Evolutionary conservation across 2,888 invertebrate species (phyloP).

Genomic region (Oxytorus armatus): DNA sequence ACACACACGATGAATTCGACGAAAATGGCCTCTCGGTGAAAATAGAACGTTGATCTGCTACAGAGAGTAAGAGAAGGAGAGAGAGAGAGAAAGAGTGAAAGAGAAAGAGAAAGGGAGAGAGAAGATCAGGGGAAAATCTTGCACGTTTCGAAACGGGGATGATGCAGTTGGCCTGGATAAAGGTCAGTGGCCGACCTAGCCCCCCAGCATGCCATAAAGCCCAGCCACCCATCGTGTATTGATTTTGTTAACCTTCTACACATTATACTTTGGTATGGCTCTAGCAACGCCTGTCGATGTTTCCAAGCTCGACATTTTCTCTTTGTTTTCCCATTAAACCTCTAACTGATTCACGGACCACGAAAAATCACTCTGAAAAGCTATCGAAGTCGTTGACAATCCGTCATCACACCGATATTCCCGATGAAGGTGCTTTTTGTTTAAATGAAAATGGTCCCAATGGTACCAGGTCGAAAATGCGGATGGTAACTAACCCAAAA

Average conservation of each 20-base stretch:
- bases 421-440: too few relatives aligned
- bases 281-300: too few relatives aligned
- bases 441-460: too few relatives aligned
- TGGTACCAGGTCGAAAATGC: too few relatives aligned
- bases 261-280: constrained; percentile 39
- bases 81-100: background rate
- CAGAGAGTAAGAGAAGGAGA: constrained; percentile 5
- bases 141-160: constrained; percentile 77
- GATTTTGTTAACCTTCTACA: constrained; percentile 79
- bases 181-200: constrained; percentile 83
- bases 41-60: constrained; percentile 71
- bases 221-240: constrained; percentile 74
- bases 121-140: constrained; percentile 33
- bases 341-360: too few relatives aligned
- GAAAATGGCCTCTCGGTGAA: constrained; percentile 73
- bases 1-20: constrained; percentile 54
- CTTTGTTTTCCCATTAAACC: background rate
- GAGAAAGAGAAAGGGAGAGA: background rate
- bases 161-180: constrained; percentile 83
- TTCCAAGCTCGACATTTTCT: constrained; percentile 8
- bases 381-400: too few relatives aligned
- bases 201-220: constrained; percentile 73
- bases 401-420: too few relatives aligned
- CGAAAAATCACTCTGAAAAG: background rate
- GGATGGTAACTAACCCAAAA: too few relatives aligned